These are phyloP conservation scores for Scophthalmus maximus DNA, from an alignment of 2,113 vertebrate genomes.

Conservation along the genomic window DNA sequence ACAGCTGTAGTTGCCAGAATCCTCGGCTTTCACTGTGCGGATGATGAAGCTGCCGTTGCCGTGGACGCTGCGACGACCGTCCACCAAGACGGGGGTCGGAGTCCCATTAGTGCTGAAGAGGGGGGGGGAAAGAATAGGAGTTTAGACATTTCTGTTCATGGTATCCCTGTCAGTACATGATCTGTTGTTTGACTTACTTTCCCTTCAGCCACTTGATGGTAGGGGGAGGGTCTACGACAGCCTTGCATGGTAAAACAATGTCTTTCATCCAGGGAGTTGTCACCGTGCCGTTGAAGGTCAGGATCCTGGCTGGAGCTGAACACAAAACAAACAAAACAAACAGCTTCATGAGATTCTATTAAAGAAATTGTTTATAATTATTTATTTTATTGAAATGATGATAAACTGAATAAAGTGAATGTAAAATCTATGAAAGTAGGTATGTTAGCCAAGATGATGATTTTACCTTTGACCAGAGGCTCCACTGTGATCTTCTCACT, in stretches of 20 bases:
- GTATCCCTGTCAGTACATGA: background rate
- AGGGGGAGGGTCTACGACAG: conserved; percentile 93
- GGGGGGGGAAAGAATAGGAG: conserved; percentile 1
- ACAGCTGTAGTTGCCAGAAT: conserved; percentile 98
- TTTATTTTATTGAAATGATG: background rate
- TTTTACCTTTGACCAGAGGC: conserved; percentile 92
- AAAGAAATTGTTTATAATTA: background rate
- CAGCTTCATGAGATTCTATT: background rate
- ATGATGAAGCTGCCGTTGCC: conserved; percentile 97
- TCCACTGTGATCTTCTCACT: conserved; percentile 97
- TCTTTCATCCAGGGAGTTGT: conserved; percentile 99
- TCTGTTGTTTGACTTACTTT: conserved; percentile 84
- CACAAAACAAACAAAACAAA: conserved; percentile 3
- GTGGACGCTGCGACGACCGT: conserved; percentile 92
- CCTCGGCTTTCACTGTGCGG: conserved; percentile 96
- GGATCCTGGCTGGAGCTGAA: conserved; percentile 93
- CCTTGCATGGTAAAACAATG: conserved; percentile 95
- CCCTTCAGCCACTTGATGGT: conserved; percentile 98
- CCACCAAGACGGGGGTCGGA: conserved; percentile 92
- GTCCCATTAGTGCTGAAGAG: conserved; percentile 90
- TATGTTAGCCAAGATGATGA: background rate
- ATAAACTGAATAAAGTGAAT: background rate
- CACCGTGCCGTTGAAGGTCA: conserved; percentile 96
- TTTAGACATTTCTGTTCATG: background rate
- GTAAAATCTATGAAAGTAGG: background rate